Base-by-base conservation (phyloP, 2,888 invertebrate genomes). In the Abscondita cerata region DNA sequence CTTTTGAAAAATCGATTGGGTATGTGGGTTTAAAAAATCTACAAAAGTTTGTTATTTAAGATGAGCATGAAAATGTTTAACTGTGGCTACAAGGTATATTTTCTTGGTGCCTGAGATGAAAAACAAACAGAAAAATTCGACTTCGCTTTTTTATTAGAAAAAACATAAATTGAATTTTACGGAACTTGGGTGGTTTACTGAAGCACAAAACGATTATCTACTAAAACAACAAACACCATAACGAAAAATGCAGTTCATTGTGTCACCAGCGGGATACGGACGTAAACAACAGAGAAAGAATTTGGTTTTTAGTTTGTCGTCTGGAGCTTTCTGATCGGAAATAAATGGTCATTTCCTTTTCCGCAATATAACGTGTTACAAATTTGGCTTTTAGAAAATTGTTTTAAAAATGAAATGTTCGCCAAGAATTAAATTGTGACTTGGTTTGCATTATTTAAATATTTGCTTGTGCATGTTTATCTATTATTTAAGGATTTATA, bases 401-500 rank as follows among this genome's bases (percentile, higher is more conserved):
- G 38, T 34, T 16, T 18, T 44, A 18, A 18, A 44, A 44, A 44
- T 44, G 18, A 44, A 44, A 44, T 44, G 16, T 16, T 16, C n/a
- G 25, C 4, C 6, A 25, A 25, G 2, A 25, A 25, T 25, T 6
- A 25, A 25, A 25, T 6, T 25, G 2, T 25, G 2, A 25, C 6
- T 25, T 25, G 25, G 25, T 25, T 25, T 25, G 25, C 25, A 6
- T 25, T 4, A 2, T 25, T 25, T 25, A 25, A 25, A 4, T 25
- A n/a, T n/a, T 6, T 25, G 6, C 6, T 25, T 62, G 53, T 41
- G 53, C 59, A 59, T 59, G 54, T 59, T 59, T 54, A 44, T 55
- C 63, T 59, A 60, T 64, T 64, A 64, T 64, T 64, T 53, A 25
- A 31, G 57, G 60, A 64, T 64, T 60, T 60, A 64, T 57, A 47